A percentile compares a stretch with the other conserved stretches of the same genome.
Conservation (phyloP, 2,113 vertebrate genomes). For the Sander vitreus region DNA sequence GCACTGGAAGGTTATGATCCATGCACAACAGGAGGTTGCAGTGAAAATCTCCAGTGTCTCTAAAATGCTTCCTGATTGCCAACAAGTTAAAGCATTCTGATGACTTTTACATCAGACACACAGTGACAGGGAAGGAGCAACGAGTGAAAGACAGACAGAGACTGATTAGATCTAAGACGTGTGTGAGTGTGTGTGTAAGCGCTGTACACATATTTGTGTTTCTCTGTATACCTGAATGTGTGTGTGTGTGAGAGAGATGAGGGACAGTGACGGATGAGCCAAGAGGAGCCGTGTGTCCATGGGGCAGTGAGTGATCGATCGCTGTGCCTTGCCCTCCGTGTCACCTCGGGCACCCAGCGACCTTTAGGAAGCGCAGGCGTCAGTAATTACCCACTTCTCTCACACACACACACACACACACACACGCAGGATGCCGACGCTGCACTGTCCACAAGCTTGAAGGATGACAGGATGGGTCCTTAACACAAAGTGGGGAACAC, state of each 20-base stretch:
- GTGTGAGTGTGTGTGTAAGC: slow-evolving; percentile 20
- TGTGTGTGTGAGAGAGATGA: slow-evolving; percentile 39
- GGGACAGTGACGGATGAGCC: slow-evolving; percentile 78
- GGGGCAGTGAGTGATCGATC: slow-evolving; percentile 76
- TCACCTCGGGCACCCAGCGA: slow-evolving; percentile 75
- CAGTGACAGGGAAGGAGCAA: slow-evolving; percentile 45
- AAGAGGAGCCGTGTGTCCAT: slow-evolving; percentile 56
- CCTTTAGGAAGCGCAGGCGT: slow-evolving; percentile 78
- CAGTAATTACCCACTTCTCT: slow-evolving; percentile 72
- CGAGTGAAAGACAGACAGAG: slow-evolving; percentile 62
- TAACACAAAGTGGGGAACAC: slow-evolving; percentile 59
- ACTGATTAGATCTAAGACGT: slow-evolving; percentile 55
- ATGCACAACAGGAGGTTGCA: neutral
- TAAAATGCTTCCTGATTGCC: neutral
- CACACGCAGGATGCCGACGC: slow-evolving; percentile 46
- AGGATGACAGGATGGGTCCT: slow-evolving; percentile 54
- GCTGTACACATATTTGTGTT: slow-evolving; percentile 24
- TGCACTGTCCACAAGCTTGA: slow-evolving; percentile 59
- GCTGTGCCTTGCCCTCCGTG: slow-evolving; percentile 72
- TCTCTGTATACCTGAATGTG: slow-evolving; percentile 5
- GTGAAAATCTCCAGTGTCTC: slow-evolving; percentile 2
- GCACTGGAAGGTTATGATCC: neutral
- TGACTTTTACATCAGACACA: slow-evolving; percentile 45
- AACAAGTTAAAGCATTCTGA: slow-evolving; percentile 23
- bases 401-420: neutral